phyloP scores from a whole-genome alignment of 2,113 vertebrate species.

The Eulacestoma nigropectus region DNA sequence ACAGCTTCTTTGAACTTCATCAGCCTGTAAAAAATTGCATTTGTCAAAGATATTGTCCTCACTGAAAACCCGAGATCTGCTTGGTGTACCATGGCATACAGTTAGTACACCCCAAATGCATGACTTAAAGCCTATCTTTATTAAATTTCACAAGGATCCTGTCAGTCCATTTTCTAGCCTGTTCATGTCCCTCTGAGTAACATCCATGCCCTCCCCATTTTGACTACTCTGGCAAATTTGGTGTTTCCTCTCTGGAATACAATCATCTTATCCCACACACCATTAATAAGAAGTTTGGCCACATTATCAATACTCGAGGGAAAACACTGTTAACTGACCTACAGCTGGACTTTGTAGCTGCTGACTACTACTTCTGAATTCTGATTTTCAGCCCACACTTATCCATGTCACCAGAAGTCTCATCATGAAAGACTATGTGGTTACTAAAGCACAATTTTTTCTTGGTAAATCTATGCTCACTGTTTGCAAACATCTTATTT shows the following conservation, averaged over 20 bases:
- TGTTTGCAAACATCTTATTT: neutral
- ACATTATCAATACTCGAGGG: accelerated
- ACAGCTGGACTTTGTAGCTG: neutral
- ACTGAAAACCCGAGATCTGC: neutral
- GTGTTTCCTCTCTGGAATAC: neutral
- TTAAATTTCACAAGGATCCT: neutral
- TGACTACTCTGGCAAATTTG: neutral
- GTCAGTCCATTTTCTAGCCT: neutral
- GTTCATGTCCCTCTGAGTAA: neutral
- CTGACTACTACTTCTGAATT: neutral
- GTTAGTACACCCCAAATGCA: neutral
- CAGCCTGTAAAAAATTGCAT: neutral
- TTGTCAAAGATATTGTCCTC: neutral
- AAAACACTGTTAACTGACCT: neutral
- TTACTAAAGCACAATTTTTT: neutral
- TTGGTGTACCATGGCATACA: neutral
- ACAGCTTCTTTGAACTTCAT: neutral
- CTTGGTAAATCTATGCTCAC: neutral
- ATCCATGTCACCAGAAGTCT: neutral
- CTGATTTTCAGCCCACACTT: neutral
- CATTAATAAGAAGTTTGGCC: neutral
- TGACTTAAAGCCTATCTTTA: neutral
- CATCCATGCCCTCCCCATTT: neutral
- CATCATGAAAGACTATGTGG: neutral
- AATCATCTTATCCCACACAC: neutral